Evolutionary conservation across 2,888 invertebrate genomes (phyloP), one percentile per base, ranked within the genome.

Genomic region (Acholoe squamosa): DNA sequence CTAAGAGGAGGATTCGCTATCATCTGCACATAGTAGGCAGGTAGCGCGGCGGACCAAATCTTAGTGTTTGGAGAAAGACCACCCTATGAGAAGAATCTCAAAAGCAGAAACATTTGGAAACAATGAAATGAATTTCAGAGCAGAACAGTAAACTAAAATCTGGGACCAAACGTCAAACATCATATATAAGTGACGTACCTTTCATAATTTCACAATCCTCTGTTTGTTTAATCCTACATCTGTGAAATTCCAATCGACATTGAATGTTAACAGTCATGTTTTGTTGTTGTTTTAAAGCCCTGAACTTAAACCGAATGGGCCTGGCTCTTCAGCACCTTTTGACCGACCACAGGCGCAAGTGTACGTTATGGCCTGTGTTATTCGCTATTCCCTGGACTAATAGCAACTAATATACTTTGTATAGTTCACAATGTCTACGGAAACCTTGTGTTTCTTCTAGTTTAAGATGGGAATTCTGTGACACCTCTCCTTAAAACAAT

Each of bases 231-330:
- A 25, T 28, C 25, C 71, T 12, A 76, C 31, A n/a, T 80, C 43
- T n/a, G 7, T 80, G 33, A 34, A 80, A 34, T 31, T 28, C 31
- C 25, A 31, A 43, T 80, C 22, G 80, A 43, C 43, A 80, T 80
- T 80, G 80, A 80, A 33, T 80, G 80, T 80, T 80, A 80, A 80
- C n/a, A 43, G 80, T 80, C 34, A 80, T 80, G 34, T 86, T 52
- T 86, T 86, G 86, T 86, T 86, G 86, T 86, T 86, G 56, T 86
- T 86, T 86, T 86, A 86, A 80, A 86, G 86, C 86, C 86, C 86
- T 54, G 86, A 86, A 86, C 86, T 86, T 86, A 86, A 86, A 54
- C 86, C 51, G 86, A 86, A 86, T 86, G 86, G 86, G 28, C 86
- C 86, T 86, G 86, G 86, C 86, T 54, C 86, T 16, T 54, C 86